phyloP scores from a whole-genome alignment of 2,797 vertebrate species.

The Platalea minor region DNA sequence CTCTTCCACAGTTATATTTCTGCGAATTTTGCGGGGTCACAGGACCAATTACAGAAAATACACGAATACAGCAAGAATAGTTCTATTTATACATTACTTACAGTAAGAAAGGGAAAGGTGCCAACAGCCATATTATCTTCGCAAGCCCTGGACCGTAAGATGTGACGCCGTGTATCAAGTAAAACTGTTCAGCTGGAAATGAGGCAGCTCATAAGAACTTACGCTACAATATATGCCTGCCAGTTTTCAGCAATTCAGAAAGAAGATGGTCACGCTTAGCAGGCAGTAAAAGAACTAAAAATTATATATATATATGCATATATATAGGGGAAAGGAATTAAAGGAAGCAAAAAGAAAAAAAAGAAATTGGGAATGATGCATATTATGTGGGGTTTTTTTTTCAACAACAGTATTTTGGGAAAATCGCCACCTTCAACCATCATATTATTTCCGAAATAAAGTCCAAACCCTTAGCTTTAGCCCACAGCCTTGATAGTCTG shows the following conservation, averaged over 20 bases:
- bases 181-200: background rate
- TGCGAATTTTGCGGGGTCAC: background rate
- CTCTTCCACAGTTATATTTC: background rate
- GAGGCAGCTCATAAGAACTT: background rate
- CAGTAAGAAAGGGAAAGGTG: background rate
- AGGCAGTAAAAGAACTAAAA: background rate
- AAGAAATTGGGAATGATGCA: background rate
- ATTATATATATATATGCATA: rapidly evolving
- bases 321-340: background rate
- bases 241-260: background rate
- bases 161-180: background rate
- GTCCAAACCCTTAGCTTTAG: background rate
- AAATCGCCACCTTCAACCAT: slow-evolving; percentile 4
- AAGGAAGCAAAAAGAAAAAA: background rate
- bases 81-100: background rate
- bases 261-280: background rate
- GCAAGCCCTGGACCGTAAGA: rapidly evolving
- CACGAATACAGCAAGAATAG: background rate
- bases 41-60: background rate
- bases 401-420: background rate
- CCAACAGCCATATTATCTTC: background rate
- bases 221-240: too few species aligned
- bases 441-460: background rate
- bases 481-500: background rate
- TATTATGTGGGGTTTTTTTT: rapidly evolving